Conservation (phyloP, 2,888 invertebrate genomes). For the Pseudococcus viburni region DNA sequence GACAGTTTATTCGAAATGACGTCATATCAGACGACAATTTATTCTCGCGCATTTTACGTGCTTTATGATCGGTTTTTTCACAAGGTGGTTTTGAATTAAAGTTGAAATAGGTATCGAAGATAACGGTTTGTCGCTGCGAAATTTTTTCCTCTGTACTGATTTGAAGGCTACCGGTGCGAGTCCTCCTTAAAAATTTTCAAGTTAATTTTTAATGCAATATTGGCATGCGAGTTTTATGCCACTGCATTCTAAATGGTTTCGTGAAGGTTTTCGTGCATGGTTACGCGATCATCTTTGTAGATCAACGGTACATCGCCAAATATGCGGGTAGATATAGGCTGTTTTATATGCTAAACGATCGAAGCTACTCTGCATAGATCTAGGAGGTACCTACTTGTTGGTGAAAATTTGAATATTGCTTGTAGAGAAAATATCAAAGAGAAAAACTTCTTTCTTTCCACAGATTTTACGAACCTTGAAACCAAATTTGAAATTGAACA, state of each 20-base stretch:
- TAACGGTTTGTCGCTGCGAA: neutral
- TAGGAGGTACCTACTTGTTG: no score
- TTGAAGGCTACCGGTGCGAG: no score
- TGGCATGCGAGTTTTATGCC: neutral
- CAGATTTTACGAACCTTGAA: no score
- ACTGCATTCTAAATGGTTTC: neutral
- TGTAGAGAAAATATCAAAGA: no score
- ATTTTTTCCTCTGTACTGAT: no score
- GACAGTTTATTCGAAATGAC: neutral
- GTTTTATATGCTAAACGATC: neutral
- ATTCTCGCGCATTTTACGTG: neutral
- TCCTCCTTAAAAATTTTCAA: neutral
- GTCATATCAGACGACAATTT: neutral
- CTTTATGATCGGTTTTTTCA: no score
- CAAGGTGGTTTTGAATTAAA: neutral
- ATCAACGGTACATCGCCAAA: slow-evolving; percentile 20
- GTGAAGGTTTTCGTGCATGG: slow-evolving; percentile 14
- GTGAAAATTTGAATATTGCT: no score
- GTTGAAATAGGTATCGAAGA: neutral
- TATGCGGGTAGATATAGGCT: slow-evolving; percentile 14
- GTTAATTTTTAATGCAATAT: neutral
- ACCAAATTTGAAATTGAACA: no score
- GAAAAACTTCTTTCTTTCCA: no score
- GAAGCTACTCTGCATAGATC: neutral
- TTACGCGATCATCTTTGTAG: slow-evolving; percentile 52